Evolutionary conservation across 2,113 vertebrate species (phyloP).

Genomic region (Rhynchomys soricoides): DNA sequence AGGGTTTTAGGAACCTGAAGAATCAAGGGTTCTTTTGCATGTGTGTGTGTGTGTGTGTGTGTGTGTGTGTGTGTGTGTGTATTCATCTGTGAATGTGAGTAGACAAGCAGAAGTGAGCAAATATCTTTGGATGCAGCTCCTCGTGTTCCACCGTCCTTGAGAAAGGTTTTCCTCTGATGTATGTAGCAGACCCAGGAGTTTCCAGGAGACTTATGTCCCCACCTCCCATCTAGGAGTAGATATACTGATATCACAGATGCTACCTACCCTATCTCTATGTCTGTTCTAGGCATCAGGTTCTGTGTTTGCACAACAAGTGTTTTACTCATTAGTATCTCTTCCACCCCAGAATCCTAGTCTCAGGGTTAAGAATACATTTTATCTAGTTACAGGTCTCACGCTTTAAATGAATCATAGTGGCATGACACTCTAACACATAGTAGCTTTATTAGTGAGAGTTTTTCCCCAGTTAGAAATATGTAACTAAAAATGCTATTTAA

Average conservation of each 20-base stretch:
- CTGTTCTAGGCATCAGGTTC: neutral
- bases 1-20: slow-evolving; percentile 46
- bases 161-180: neutral
- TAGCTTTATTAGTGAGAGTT: slow-evolving; percentile 22
- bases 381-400: slow-evolving; percentile 44
- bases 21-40: neutral
- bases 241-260: neutral
- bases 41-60: neutral
- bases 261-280: neutral
- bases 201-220: neutral
- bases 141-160: neutral
- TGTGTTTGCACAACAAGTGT: neutral
- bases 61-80: neutral
- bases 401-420: neutral
- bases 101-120: neutral
- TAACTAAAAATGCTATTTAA: slow-evolving; percentile 57
- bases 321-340: neutral
- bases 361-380: slow-evolving; percentile 48
- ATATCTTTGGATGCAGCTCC: neutral
- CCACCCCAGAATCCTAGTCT: slow-evolving; percentile 27
- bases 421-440: slow-evolving; percentile 31
- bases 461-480: slow-evolving; percentile 46
- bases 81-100: neutral
- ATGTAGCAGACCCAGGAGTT: no score
- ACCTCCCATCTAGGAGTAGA: neutral